Conservation (phyloP, 2,797 vertebrate genomes). For the Craterocephalus amniculus region DNA sequence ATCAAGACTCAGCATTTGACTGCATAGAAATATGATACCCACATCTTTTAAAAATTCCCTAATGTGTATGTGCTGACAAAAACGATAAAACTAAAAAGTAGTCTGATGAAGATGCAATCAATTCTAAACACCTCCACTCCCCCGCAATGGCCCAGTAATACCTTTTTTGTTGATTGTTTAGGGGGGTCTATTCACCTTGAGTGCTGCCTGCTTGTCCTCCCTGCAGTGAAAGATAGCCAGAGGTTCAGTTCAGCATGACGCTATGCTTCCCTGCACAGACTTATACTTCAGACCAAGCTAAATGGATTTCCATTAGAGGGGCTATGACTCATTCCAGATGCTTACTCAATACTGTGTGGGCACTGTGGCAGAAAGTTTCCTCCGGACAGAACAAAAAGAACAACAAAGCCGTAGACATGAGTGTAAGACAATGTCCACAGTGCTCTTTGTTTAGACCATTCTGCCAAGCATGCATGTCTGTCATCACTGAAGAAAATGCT, state of each 20-base stretch:
- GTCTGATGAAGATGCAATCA: slow-evolving; percentile 7
- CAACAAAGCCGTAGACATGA: slow-evolving; percentile 48
- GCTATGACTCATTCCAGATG: slow-evolving; percentile 80
- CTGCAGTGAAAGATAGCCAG: slow-evolving; percentile 55
- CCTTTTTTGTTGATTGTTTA: slow-evolving; percentile 31
- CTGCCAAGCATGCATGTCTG: slow-evolving; percentile 1
- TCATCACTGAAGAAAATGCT: slow-evolving; percentile 11
- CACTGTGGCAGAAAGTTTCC: slow-evolving; percentile 73
- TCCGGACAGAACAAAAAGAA: slow-evolving; percentile 54
- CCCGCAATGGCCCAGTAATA: slow-evolving; percentile 14
- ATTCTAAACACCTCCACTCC: background rate
- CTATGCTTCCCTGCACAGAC: slow-evolving; percentile 71
- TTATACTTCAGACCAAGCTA: slow-evolving; percentile 68
- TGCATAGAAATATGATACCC: slow-evolving; percentile 12
- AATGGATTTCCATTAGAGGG: slow-evolving; percentile 82
- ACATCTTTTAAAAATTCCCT: background rate
- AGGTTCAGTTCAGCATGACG: slow-evolving; percentile 60
- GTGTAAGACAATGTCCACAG: slow-evolving; percentile 22
- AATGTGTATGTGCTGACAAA: background rate
- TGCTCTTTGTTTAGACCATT: background rate
- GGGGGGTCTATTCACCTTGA: slow-evolving; percentile 58
- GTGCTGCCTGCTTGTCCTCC: slow-evolving; percentile 49
- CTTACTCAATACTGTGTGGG: slow-evolving; percentile 77
- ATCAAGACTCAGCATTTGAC: slow-evolving; percentile 18
- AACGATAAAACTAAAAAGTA: slow-evolving; percentile 7